Evolutionary conservation across 2,113 vertebrate species (phyloP).

Genomic region (Phrynosoma platyrhinos): DNA sequence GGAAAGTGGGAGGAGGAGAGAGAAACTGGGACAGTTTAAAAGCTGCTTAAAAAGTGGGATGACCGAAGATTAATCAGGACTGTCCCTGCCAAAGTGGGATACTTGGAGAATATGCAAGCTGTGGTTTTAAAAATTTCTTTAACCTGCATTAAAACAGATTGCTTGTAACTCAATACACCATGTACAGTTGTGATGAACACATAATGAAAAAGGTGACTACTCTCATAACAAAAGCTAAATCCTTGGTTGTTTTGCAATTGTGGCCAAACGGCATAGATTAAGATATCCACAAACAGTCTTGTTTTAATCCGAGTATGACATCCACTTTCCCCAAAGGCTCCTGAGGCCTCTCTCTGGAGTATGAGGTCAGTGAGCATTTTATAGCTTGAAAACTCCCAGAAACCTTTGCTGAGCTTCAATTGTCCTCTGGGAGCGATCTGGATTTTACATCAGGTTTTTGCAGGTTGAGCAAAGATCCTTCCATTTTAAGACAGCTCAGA

Average conservation of each 20-base stretch:
- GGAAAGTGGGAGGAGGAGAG: too few relatives aligned
- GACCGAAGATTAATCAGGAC: too few relatives aligned
- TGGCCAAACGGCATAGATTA: not conserved
- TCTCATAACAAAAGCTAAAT: not conserved
- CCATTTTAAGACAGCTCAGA: not conserved
- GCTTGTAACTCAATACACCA: too few relatives aligned
- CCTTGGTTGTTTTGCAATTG: not conserved
- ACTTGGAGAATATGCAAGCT: too few relatives aligned
- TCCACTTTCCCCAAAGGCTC: not conserved
- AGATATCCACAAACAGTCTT: not conserved
- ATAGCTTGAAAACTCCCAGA: constrained; percentile 10
- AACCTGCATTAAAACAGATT: not conserved
- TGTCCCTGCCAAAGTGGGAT: too few relatives aligned
- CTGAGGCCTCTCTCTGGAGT: not conserved
- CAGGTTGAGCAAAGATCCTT: not conserved
- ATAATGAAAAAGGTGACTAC: not conserved
- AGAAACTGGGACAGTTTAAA: too few relatives aligned
- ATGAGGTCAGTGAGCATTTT: constrained; percentile 39
- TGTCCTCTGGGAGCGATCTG: constrained; percentile 44
- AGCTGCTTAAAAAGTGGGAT: too few relatives aligned
- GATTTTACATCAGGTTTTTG: constrained; percentile 40
- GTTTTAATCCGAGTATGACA: not conserved
- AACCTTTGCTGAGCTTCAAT: constrained; percentile 34
- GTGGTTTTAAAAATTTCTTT: too few relatives aligned
- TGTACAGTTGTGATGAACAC: not conserved